Evolutionary conservation across 64 coral and sea anemone genomes (phyloP).

Genomic region (Hydrozoanthus tunicans): DNA sequence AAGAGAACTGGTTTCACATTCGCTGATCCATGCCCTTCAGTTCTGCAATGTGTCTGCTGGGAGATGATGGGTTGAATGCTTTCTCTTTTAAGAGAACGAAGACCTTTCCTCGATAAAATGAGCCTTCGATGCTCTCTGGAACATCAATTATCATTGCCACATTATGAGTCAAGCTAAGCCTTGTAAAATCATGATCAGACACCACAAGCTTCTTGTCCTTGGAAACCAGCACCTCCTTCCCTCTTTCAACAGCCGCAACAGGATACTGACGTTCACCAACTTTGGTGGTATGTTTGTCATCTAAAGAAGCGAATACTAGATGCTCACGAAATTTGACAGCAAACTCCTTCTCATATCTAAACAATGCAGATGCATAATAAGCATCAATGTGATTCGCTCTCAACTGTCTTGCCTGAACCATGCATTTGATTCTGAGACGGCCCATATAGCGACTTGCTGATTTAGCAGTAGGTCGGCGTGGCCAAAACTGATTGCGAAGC

Average conservation of each 20-base stretch:
- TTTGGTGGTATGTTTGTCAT: constrained; percentile 54
- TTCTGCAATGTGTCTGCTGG: constrained; percentile 37
- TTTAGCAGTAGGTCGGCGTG: constrained; percentile 25
- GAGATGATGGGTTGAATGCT: constrained; percentile 51
- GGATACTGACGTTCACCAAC: constrained; percentile 55
- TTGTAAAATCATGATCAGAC: constrained; percentile 53
- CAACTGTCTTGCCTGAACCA: constrained; percentile 53
- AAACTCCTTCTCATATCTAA: constrained; percentile 55
- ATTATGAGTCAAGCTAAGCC: constrained; percentile 39
- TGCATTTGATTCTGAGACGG: constrained; percentile 20
- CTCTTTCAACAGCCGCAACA: constrained; percentile 48
- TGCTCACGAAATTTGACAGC: constrained; percentile 26
- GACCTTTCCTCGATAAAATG: constrained; percentile 43
- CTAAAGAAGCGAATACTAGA: constrained; percentile 19
- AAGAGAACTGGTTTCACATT: constrained; percentile 25
- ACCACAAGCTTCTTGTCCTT: constrained; percentile 34
- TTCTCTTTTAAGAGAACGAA: constrained; percentile 51
- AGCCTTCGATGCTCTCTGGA: constrained; percentile 41
- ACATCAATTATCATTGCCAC: constrained; percentile 32
- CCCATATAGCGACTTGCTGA: constrained; percentile 42
- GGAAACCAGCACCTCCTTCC: constrained; percentile 30
- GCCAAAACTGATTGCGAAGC: constrained; percentile 37
- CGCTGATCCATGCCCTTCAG: constrained; percentile 9
- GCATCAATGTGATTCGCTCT: constrained; percentile 30
- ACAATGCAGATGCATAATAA: constrained; percentile 43